Percentiles rank a stretch among this genome's conserved stretches.
These are phyloP conservation scores for Drosophila funebris DNA, from an alignment of 1,140 invertebrate genomes.

Conservation along the genomic window DNA sequence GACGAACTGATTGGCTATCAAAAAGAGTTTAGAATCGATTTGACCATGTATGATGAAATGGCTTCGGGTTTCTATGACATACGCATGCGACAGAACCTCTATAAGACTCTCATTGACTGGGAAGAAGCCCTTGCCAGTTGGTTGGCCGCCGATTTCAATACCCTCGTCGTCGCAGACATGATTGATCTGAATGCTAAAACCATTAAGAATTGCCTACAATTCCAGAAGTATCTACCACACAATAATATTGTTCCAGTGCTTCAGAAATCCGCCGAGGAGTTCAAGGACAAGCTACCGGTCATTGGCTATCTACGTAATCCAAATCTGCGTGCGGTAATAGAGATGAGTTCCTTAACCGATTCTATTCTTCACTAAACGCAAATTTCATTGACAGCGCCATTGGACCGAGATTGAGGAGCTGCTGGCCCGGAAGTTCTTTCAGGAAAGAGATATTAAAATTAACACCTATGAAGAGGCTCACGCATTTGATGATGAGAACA, in stretches of 20 bases:
- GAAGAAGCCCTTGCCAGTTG: constrained; percentile 84
- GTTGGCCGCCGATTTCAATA: constrained; percentile 87
- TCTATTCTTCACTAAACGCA: neutral
- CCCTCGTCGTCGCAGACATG: constrained; percentile 89
- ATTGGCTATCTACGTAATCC: constrained; percentile 78
- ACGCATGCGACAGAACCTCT: constrained; percentile 90
- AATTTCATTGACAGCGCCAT: constrained; percentile 85
- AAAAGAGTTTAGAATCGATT: constrained; percentile 90
- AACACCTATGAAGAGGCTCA: constrained; percentile 88
- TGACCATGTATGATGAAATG: constrained; percentile 91
- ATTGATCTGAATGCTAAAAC: constrained; percentile 87
- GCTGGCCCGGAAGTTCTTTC: constrained; percentile 88
- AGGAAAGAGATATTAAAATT: constrained; percentile 88
- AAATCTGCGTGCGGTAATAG: constrained; percentile 67
- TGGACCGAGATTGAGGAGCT: constrained; percentile 92
- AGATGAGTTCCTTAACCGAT: neutral
- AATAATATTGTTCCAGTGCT: constrained; percentile 91
- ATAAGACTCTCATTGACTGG: constrained; percentile 91
- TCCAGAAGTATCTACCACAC: constrained; percentile 90
- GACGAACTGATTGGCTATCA: constrained; percentile 89
- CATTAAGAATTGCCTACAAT: constrained; percentile 88
- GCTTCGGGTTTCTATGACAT: constrained; percentile 91
- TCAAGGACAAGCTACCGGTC: constrained; percentile 87
- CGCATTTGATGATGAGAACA: constrained; percentile 86
- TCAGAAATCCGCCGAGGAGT: constrained; percentile 90